Base-by-base conservation (phyloP, 1,140 invertebrate genomes). In the Macrosteles quadrilineatus region DNA sequence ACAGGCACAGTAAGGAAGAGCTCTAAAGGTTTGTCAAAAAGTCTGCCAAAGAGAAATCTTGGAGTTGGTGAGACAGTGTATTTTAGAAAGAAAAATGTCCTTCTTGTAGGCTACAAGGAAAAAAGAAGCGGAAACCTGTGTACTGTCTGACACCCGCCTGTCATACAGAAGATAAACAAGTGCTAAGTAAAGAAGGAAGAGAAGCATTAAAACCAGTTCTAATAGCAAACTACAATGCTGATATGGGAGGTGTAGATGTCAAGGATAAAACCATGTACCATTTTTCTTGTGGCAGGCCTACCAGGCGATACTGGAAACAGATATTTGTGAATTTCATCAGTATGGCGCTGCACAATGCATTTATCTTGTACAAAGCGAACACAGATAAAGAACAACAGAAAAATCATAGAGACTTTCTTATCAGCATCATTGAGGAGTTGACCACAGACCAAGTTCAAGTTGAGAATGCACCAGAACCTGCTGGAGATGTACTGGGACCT, bases 201-300 rank as follows among this genome's bases (percentile, higher is more conserved):
- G 17, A 53, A 53, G 11, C 4, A 21, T n/a, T 9, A 6, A 68
- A 68, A 55, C 43, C 67, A 57, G 23, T 53, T 14, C 4, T 68
- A n/a, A 55, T 68, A 19, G 14, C 21, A 55, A 17, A 19, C n/a
- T 68, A 68, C 47, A 68, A 68, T 32, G 2, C 19, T 17, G 14
- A 68, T 30, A 68, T 68, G 67, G 67, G 47, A 19, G 67, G 67
- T 40, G 67, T 68, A 17, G 67, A 68, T 68, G 19, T 23, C 31
- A 68, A 53, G 27, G 67, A 68, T 29, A 68, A 68, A 25, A 47
- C n/a, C 19, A n/a, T 68, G 25, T 68, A 55, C 31, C 67, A 55
- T 55, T 19, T 55, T 9, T 29, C 67, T 19, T 68, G 67, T 55
- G 19, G 11, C 25, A 17, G 67, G 27, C 32, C n/a, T 27, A 55